Percentiles rank a stretch among this genome's conserved stretches.
These are phyloP conservation scores for Graphium colonna DNA, from an alignment of 2,888 invertebrate genomes.

Conservation along the genomic window DNA sequence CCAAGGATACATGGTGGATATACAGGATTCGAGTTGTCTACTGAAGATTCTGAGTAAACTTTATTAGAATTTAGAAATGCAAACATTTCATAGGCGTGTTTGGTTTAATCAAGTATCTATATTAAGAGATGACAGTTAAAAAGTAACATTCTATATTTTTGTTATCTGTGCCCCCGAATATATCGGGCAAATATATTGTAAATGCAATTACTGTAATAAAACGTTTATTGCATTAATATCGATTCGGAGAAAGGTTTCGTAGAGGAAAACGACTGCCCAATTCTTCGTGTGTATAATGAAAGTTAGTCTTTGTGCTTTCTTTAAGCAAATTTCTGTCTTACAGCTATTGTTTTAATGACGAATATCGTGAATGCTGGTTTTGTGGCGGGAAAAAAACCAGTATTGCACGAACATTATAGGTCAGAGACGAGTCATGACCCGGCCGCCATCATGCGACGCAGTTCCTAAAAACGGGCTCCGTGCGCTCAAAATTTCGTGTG, in stretches of 20 bases:
- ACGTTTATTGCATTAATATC: conserved; percentile 26
- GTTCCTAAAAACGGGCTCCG: conserved; percentile 18
- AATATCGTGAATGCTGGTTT: conserved; percentile 33
- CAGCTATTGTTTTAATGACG: conserved; percentile 37
- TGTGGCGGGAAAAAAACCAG: conserved; percentile 55
- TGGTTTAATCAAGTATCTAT: no score
- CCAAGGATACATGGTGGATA: no score
- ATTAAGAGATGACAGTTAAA: conserved; percentile 29
- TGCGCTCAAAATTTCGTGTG: conserved; percentile 14
- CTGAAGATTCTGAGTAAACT: no score
- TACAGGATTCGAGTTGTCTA: no score
- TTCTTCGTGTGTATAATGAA: conserved; percentile 46
- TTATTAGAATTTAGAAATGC: no score
- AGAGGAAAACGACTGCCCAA: conserved; percentile 35
- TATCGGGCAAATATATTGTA: not conserved
- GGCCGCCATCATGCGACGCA: conserved; percentile 22
- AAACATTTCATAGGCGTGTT: no score
- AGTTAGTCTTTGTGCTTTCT: conserved; percentile 36
- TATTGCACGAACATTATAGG: conserved; percentile 69
- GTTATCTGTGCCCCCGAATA: not conserved
- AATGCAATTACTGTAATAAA: not conserved
- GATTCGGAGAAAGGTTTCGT: conserved; percentile 37
- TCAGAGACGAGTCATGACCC: conserved; percentile 62
- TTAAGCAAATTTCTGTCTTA: conserved; percentile 40
- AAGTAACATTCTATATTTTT: not conserved